phyloP scores from a whole-genome alignment of 2,797 vertebrate genomes.

The Sebastolobus altivelis region DNA sequence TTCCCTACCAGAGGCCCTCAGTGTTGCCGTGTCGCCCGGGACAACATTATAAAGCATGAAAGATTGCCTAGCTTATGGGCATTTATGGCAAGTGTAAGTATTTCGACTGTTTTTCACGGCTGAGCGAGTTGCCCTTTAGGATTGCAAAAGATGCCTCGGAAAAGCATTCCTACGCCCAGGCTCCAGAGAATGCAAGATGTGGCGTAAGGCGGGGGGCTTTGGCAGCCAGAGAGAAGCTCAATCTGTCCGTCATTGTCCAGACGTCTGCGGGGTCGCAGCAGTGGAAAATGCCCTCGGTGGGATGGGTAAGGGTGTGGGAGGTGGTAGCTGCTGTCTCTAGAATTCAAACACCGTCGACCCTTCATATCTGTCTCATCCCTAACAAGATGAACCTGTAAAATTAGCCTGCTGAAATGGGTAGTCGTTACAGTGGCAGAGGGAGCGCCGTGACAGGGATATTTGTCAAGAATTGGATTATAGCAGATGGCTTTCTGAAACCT shows the following conservation, averaged over 20 bases:
- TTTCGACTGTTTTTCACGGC: slow-evolving; percentile 81
- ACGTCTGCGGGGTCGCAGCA: slow-evolving; percentile 47
- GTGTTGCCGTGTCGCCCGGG: slow-evolving; percentile 57
- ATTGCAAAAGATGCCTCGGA: slow-evolving; percentile 61
- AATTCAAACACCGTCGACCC: slow-evolving; percentile 63
- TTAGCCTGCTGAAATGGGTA: slow-evolving; percentile 64
- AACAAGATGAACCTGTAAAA: slow-evolving; percentile 77
- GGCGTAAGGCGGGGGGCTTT: slow-evolving; percentile 45
- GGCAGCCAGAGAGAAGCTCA: slow-evolving; percentile 59
- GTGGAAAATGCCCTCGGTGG: slow-evolving; percentile 65
- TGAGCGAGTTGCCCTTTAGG: slow-evolving; percentile 81
- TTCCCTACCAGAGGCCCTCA: slow-evolving; percentile 76
- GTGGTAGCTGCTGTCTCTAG: slow-evolving; percentile 52
- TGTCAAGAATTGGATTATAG: slow-evolving; percentile 80
- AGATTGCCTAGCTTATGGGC: slow-evolving; percentile 79
- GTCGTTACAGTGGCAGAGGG: slow-evolving; percentile 64
- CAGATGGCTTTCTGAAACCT: slow-evolving; percentile 77
- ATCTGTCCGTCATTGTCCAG: slow-evolving; percentile 63
- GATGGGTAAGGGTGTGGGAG: slow-evolving; percentile 64
- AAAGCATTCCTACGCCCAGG: slow-evolving; percentile 64
- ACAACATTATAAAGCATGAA: slow-evolving; percentile 80
- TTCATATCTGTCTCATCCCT: slow-evolving; percentile 57
- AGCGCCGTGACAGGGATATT: slow-evolving; percentile 70
- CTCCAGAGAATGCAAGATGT: slow-evolving; percentile 64
- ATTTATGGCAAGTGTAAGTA: slow-evolving; percentile 83